phyloP scores from a whole-genome alignment of 2,888 invertebrate genomes.

The Pollenia angustigena region DNA sequence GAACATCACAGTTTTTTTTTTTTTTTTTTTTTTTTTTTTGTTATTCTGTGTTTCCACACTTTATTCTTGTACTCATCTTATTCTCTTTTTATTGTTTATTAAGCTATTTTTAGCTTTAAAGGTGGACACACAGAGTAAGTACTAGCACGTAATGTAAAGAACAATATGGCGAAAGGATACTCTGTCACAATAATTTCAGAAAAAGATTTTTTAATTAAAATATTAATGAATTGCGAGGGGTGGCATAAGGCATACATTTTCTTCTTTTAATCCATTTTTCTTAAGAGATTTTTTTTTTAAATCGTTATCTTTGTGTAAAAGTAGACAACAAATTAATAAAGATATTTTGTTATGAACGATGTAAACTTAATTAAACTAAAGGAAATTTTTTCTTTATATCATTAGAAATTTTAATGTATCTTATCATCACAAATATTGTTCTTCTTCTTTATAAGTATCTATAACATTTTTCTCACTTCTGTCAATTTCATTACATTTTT shows the following conservation, averaged over 20 bases:
- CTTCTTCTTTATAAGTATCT: too few species aligned
- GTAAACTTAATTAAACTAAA: too few species aligned
- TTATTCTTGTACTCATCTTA: conserved; percentile 7
- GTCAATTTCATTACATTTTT: not conserved
- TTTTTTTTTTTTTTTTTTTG: too few species aligned
- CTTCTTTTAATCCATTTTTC: too few species aligned
- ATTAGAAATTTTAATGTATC: too few species aligned
- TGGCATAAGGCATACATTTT: not conserved
- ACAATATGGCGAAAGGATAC: not conserved
- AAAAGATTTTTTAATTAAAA: conserved; percentile 7
- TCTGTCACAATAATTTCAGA: not conserved
- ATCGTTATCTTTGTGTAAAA: too few species aligned
- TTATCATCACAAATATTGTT: too few species aligned
- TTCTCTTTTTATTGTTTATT: conserved; percentile 53
- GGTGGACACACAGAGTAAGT: conserved; percentile 27
- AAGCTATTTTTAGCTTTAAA: conserved; percentile 55
- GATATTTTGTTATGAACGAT: too few species aligned
- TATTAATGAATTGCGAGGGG: not conserved
- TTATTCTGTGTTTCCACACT: conserved; percentile 28
- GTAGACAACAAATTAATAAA: too few species aligned
- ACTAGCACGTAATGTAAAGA: conserved; percentile 19
- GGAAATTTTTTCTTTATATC: too few species aligned
- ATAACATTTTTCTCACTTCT: not conserved
- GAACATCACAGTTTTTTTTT: not conserved
- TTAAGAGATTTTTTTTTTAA: too few species aligned